Evolutionary conservation across 2,888 invertebrate species (phyloP).

Genomic region (Cheilosia vulpina): DNA sequence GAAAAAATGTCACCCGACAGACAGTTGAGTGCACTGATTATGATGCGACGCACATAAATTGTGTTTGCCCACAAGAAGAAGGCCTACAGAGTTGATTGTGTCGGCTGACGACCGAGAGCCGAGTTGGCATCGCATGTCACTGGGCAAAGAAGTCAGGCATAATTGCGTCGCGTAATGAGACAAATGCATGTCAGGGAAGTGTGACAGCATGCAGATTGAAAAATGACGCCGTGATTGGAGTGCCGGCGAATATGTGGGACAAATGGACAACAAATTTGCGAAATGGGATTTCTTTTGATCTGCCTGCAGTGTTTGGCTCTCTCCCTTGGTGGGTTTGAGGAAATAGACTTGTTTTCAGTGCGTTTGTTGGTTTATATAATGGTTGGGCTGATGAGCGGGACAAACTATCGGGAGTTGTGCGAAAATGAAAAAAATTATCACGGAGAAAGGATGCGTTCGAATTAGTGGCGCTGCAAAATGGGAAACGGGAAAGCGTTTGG

Average conservation of each 20-base stretch:
- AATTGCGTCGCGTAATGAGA: conserved; percentile 70
- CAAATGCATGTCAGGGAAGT: conserved; percentile 70
- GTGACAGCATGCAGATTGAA: conserved; percentile 69
- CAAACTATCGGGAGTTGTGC: no score
- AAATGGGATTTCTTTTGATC: conserved; percentile 53
- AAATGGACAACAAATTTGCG: conserved; percentile 42
- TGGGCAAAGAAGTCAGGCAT: conserved; percentile 48
- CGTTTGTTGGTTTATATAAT: conserved; percentile 1
- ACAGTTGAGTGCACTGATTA: conserved; percentile 69
- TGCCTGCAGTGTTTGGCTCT: not conserved
- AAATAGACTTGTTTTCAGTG: conserved; percentile 2
- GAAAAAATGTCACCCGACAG: conserved; percentile 52
- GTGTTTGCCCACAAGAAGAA: conserved; percentile 55
- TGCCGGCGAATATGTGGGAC: conserved; percentile 43
- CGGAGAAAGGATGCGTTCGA: no score
- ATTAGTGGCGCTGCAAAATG: no score
- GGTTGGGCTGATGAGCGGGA: no score
- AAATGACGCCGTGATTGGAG: conserved; percentile 47
- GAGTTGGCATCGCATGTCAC: conserved; percentile 41
- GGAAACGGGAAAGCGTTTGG: no score
- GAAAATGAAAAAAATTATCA: no score
- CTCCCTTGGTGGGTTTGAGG: conserved; percentile 9
- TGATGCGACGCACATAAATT: conserved; percentile 62
- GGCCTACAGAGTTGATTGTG: conserved; percentile 14
- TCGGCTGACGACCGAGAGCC: conserved; percentile 22